Conservation (phyloP, 1,140 invertebrate species). For the Heliconius nattereri region DNA sequence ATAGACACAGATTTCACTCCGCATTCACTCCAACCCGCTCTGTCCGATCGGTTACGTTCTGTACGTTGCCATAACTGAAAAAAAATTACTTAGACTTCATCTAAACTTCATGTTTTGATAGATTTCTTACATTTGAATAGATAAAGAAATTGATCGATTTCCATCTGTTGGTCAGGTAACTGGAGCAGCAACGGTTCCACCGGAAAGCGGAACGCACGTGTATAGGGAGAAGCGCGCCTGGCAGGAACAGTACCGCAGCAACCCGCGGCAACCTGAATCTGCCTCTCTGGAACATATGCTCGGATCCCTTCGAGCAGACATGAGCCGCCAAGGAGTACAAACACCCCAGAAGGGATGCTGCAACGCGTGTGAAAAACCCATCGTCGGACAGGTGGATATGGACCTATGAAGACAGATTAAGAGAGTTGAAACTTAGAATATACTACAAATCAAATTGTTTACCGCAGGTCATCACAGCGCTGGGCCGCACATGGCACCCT, state of each 20-base stretch:
- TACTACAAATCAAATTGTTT: constrained; percentile 43
- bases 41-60: constrained; percentile 62
- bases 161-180: constrained; percentile 59
- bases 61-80: constrained; percentile 54
- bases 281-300: constrained; percentile 80
- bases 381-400: constrained; percentile 94
- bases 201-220: constrained; percentile 65
- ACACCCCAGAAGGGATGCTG: constrained; percentile 99
- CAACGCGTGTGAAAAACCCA: constrained; percentile 98
- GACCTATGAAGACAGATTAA: background rate
- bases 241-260: constrained; percentile 77
- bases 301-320: constrained; percentile 92
- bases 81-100: constrained; percentile 20
- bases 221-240: constrained; percentile 73
- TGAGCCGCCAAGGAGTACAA: constrained; percentile 98
- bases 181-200: constrained; percentile 56
- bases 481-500: constrained; percentile 99
- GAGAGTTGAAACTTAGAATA: constrained; percentile 2
- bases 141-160: constrained; percentile 14
- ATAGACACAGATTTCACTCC: constrained; percentile 78
- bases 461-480: constrained; percentile 92
- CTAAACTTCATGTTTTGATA: constrained; percentile 36
- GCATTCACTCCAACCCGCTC: constrained; percentile 70
- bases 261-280: constrained; percentile 70
- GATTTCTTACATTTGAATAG: background rate